These are phyloP conservation scores for Grallaria varia DNA, from an alignment of 2,113 vertebrate species.

Conservation along the genomic window DNA sequence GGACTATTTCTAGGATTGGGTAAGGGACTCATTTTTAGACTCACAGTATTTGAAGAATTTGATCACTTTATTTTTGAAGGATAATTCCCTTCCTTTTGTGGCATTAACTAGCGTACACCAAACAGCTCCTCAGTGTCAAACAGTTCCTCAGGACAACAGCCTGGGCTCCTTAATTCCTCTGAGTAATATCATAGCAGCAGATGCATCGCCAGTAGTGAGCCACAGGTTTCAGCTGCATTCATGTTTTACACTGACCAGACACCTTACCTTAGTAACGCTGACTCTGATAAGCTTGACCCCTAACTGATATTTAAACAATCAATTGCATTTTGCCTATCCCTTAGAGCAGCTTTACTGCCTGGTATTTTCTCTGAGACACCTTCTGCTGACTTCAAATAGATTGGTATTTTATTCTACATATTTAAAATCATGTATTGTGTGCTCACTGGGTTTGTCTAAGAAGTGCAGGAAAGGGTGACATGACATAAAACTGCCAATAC, in stretches of 20 bases:
- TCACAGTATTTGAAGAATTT: neutral
- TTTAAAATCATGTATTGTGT: neutral
- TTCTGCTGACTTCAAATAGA: neutral
- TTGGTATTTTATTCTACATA: neutral
- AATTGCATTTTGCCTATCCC: neutral
- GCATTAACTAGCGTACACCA: neutral
- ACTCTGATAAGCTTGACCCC: neutral
- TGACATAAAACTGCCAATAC: neutral
- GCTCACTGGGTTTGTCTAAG: neutral
- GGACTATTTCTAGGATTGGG: slow-evolving; percentile 16
- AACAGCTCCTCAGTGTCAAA: neutral
- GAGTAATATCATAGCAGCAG: neutral
- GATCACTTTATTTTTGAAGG: neutral
- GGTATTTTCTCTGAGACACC: neutral
- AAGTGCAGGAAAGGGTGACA: neutral
- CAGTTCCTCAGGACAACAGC: neutral
- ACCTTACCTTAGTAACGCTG: neutral
- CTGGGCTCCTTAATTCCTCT: neutral
- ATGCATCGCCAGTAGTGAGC: neutral
- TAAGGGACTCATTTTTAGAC: slow-evolving; percentile 15
- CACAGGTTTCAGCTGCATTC: neutral
- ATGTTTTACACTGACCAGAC: neutral
- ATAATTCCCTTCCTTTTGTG: neutral
- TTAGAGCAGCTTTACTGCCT: neutral
- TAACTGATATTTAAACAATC: neutral